phyloP scores from a whole-genome alignment of 2,888 invertebrate species.

The Volucella inflata region DNA sequence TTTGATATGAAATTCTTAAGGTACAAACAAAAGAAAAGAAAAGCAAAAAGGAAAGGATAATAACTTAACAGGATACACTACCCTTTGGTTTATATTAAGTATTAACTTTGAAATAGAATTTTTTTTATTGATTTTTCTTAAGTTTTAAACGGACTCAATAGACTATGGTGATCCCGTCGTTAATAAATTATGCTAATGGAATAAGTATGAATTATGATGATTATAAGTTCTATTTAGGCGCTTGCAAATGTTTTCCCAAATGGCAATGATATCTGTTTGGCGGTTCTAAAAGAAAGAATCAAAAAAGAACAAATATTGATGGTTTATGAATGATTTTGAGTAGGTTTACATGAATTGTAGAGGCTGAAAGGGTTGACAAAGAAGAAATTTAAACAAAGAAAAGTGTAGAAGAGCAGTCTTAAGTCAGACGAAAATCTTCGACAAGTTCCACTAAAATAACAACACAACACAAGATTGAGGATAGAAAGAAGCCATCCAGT shows the following conservation, averaged over 20 bases:
- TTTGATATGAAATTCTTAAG: neutral
- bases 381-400: neutral
- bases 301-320: constrained; percentile 45
- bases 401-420: neutral
- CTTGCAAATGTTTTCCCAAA: constrained; percentile 80
- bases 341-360: neutral
- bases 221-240: constrained; percentile 69
- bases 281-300: constrained; percentile 77
- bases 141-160: neutral
- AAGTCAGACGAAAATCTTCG: too few relatives aligned
- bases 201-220: neutral
- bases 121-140: constrained; percentile 2
- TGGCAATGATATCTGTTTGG: constrained; percentile 78
- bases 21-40: constrained; percentile 13
- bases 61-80: constrained; percentile 13
- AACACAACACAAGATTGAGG: too few relatives aligned
- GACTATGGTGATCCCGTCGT: neutral
- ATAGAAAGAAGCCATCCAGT: too few relatives aligned
- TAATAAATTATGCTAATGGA: constrained; percentile 25
- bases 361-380: too few relatives aligned
- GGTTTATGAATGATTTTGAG: constrained; percentile 9
- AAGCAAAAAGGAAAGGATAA: constrained; percentile 27
- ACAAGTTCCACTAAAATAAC: too few relatives aligned
- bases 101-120: neutral
- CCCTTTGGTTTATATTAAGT: constrained; percentile 37